A percentile compares a stretch with the other conserved stretches of the same genome.
These are phyloP conservation scores for Phataginus tricuspis DNA, from an alignment of 2,797 vertebrate species.

Conservation along the genomic window DNA sequence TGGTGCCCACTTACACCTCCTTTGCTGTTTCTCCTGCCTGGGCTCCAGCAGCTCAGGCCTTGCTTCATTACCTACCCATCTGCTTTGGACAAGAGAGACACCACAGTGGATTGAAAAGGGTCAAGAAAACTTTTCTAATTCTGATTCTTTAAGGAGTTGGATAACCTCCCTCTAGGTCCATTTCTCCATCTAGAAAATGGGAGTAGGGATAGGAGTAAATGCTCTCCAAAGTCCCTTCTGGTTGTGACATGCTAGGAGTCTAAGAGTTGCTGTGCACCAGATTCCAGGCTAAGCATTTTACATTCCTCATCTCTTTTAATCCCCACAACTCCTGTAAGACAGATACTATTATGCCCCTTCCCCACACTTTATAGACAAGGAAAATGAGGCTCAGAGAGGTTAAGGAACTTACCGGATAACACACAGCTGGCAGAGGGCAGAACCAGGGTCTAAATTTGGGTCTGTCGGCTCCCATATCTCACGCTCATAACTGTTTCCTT, in stretches of 20 bases:
- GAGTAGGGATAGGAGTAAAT: background rate
- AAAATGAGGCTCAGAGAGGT: background rate
- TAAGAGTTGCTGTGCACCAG: background rate
- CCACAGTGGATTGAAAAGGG: background rate
- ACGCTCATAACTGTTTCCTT: background rate
- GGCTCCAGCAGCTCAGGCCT: background rate
- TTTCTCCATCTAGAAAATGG: slow-evolving; percentile 27
- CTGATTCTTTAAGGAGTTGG: background rate
- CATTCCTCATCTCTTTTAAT: slow-evolving; percentile 22
- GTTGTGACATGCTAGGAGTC: background rate
- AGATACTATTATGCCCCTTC: background rate
- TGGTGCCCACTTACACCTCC: background rate
- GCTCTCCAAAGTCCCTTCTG: background rate
- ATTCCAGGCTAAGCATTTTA: background rate
- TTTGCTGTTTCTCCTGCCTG: background rate
- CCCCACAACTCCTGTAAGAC: background rate
- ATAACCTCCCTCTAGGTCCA: background rate
- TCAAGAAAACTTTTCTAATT: background rate
- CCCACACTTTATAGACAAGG: background rate
- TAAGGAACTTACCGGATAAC: background rate
- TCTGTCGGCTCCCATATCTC: background rate
- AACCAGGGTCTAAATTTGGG: background rate
- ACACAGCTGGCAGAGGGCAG: slow-evolving; percentile 13
- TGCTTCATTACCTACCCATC: background rate
- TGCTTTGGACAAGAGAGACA: background rate